phyloP scores from a whole-genome alignment of 2,888 invertebrate species.

The Lagria hirta region DNA sequence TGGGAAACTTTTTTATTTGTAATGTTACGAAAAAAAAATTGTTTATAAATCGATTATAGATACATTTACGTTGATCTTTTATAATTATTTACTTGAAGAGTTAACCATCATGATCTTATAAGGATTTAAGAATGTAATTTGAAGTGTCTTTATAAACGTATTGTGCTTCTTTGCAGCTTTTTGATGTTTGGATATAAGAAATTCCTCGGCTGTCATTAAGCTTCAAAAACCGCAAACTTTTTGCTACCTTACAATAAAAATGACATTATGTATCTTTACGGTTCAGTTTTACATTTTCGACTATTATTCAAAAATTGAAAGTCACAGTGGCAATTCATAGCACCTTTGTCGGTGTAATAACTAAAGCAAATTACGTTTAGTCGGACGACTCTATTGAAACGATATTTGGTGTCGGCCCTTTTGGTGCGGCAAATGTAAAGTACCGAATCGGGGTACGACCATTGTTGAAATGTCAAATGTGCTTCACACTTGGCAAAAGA shows the following conservation, averaged over 20 bases:
- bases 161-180: too few relatives aligned
- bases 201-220: too few relatives aligned
- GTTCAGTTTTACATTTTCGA: neutral
- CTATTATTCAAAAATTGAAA: neutral
- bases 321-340: conserved; percentile 7
- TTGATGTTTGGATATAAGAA: too few relatives aligned
- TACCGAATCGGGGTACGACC: conserved; percentile 51
- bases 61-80: too few relatives aligned
- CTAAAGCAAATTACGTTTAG: conserved; percentile 52
- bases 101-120: too few relatives aligned
- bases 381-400: conserved; percentile 46
- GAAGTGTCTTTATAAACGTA: too few relatives aligned
- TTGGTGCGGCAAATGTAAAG: conserved; percentile 49
- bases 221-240: neutral
- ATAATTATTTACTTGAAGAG: too few relatives aligned
- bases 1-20: too few relatives aligned
- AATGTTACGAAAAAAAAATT: too few relatives aligned
- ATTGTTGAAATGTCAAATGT: conserved; percentile 50
- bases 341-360: conserved; percentile 44
- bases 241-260: neutral
- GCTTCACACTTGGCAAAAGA: conserved; percentile 52
- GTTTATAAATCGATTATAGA: too few relatives aligned
- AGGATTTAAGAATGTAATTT: too few relatives aligned
- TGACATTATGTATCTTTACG: neutral
- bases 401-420: conserved; percentile 39